phyloP scores from a whole-genome alignment of 2,113 vertebrate genomes.

The Heterochromis multidens region DNA sequence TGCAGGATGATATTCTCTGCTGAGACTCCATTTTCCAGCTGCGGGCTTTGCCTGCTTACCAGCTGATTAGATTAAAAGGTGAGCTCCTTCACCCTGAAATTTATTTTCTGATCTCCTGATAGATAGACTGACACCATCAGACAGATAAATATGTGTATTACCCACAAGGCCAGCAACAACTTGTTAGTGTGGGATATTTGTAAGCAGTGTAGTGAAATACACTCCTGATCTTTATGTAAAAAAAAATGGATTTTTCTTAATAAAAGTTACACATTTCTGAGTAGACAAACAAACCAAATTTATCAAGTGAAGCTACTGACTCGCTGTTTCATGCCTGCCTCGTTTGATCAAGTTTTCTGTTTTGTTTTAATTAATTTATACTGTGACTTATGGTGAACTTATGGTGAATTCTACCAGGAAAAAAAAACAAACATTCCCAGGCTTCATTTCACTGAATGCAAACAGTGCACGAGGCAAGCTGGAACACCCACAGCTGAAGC shows the following conservation, averaged over 20 bases:
- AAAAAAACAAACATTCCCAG: background rate
- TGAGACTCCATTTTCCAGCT: conserved; percentile 29
- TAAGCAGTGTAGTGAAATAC: background rate
- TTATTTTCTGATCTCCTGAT: conserved; percentile 2
- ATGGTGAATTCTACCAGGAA: conserved; percentile 12
- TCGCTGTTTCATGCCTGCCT: background rate
- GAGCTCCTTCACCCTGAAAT: conserved; percentile 2
- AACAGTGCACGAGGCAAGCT: background rate
- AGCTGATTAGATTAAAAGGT: conserved; percentile 36
- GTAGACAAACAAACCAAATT: background rate
- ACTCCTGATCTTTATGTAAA: background rate
- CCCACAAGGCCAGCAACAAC: background rate
- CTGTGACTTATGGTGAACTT: background rate
- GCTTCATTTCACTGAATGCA: conserved; percentile 3
- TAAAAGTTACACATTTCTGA: background rate
- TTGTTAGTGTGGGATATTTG: background rate
- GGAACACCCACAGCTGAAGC: conserved; percentile 3
- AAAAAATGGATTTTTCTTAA: background rate
- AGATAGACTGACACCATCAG: background rate
- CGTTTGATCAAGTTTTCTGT: background rate
- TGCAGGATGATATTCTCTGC: conserved; percentile 35
- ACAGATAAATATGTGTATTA: background rate
- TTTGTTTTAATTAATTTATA: background rate
- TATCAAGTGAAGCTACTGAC: background rate
- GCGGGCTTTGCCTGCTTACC: conserved; percentile 8